Base-by-base conservation (phyloP, 1,140 invertebrate genomes). In the Heliconius himera region DNA sequence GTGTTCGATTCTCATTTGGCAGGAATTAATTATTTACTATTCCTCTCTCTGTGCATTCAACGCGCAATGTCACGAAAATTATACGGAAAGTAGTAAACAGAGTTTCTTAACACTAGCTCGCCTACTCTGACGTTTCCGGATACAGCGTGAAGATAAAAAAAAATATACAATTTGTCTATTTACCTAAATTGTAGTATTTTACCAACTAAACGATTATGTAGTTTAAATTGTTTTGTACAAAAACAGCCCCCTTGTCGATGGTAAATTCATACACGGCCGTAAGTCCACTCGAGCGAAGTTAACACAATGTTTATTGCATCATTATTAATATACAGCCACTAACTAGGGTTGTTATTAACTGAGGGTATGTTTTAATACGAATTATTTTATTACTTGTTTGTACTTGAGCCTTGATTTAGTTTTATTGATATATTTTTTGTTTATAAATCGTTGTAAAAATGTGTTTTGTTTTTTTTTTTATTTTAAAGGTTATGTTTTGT, bases 211-310 rank as follows among this genome's bases (percentile, higher is more conserved):
- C 54, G n/a, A 22, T 11, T 22, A n/a, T n/a, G n/a, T 22, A 60
- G n/a, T 60, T 60, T 22, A 60, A n/a, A 60, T 56, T 60, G 54
- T 22, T 26, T 11, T 8, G 22, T 60, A 11, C n/a, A 60, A n/a
- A n/a, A 11, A 46, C 13, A 46, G 3, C 8, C 9, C 60, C 26
- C 54, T 60, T 22, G 54, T 60, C n/a, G n/a, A 22, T 60, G 3
- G 9, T 22, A 22, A 20, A 60, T 1, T 60, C 20, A 26, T 60
- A 60, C 54, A 9, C 3, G 18, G 49, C 49, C 49, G 49, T 20
- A 22, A 9, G n/a, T 22, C 54, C 85, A 84, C 75, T 83, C 85
- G 84, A 89, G 88, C 87, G 18, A 6, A 51, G 18, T 20, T 51
- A 51, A 51, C 49, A 51, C 18, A 51, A 20, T 51, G 49, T 51